These are phyloP conservation scores for Zapornia atra DNA, from an alignment of 2,113 vertebrate genomes.

Conservation along the genomic window DNA sequence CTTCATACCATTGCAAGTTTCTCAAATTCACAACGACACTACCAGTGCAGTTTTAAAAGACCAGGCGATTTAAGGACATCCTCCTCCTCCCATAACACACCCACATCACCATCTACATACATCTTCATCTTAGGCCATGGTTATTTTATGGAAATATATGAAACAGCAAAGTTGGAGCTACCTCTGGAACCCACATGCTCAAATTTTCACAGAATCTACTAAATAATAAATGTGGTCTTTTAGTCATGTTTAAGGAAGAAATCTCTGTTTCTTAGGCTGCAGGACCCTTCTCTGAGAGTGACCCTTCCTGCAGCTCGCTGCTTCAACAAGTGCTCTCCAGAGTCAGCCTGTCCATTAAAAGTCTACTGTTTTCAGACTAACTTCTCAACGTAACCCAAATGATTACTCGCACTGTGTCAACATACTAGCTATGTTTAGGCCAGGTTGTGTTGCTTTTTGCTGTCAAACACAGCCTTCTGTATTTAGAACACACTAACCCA, in stretches of 20 bases:
- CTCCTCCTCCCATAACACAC: background rate
- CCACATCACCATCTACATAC: background rate
- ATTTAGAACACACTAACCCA: background rate
- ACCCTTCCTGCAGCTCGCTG: background rate
- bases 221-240: background rate
- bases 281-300: background rate
- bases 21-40: background rate
- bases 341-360: background rate
- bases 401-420: background rate
- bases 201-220: background rate
- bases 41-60: background rate
- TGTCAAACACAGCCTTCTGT: background rate
- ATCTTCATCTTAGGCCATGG: background rate
- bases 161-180: background rate
- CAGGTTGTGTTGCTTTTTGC: background rate
- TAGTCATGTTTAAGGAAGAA: background rate
- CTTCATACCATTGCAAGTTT: background rate
- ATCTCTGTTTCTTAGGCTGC: background rate
- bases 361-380: background rate
- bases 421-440: background rate
- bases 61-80: background rate
- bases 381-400: background rate
- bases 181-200: background rate
- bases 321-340: background rate
- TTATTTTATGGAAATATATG: background rate